Evolutionary conservation across 2,113 vertebrate genomes (phyloP).

Genomic region (Montifringilla adamsi): DNA sequence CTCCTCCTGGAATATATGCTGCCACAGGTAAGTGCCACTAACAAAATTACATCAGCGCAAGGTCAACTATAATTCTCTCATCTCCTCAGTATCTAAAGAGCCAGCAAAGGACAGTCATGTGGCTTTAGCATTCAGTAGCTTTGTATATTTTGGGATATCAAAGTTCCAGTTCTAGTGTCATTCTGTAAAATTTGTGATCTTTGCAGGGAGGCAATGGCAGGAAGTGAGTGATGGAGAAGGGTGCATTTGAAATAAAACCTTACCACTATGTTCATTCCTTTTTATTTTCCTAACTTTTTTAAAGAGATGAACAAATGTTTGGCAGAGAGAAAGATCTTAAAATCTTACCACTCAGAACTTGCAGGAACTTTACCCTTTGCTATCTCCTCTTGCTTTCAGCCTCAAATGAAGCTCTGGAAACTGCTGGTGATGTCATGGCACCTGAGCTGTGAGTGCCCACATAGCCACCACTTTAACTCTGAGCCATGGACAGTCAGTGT

Average conservation of each 20-base stretch:
- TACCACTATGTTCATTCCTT: rapidly evolving
- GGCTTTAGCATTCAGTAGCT: background rate
- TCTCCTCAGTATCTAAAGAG: background rate
- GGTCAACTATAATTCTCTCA: background rate
- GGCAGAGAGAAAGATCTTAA: background rate
- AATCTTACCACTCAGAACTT: background rate
- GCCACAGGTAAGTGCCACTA: background rate
- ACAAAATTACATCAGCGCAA: background rate
- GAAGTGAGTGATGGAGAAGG: background rate
- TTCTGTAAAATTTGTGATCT: background rate
- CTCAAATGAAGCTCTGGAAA: background rate
- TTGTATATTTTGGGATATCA: background rate
- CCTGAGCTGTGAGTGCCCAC: background rate
- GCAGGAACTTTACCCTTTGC: background rate
- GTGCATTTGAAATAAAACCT: background rate
- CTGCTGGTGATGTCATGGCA: background rate
- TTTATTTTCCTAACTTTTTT: background rate
- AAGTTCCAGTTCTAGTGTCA: background rate
- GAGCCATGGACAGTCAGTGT: background rate
- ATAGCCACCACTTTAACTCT: background rate
- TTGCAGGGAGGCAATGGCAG: rapidly evolving
- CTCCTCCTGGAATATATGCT: background rate
- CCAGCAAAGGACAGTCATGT: background rate
- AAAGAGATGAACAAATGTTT: background rate
- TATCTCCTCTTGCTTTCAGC: background rate